Conservation (phyloP, 2,113 vertebrate species). For the Illadopsis cleaveri region DNA sequence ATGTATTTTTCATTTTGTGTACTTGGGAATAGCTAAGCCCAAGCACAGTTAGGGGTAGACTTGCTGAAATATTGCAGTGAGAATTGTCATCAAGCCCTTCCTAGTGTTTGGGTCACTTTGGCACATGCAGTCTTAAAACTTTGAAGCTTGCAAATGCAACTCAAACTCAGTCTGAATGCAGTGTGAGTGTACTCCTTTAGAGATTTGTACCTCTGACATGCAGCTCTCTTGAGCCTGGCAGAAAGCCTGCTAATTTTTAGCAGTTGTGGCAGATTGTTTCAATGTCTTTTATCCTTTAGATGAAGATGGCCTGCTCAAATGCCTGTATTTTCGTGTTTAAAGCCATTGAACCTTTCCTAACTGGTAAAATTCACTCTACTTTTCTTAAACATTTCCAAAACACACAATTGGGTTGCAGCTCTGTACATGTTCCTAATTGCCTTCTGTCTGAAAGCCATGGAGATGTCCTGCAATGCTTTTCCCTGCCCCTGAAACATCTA, state of each 20-base stretch:
- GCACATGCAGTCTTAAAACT: not conserved
- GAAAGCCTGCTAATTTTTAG: not conserved
- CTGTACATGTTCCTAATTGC: not conserved
- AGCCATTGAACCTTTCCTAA: not conserved
- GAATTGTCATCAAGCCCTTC: not conserved
- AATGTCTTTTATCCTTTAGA: not conserved
- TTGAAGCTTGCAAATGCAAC: not conserved
- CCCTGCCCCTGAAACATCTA: not conserved
- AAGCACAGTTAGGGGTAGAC: not conserved
- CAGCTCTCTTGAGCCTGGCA: not conserved
- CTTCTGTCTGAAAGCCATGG: not conserved
- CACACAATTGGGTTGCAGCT: rapidly evolving
- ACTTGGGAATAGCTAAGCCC: not conserved
- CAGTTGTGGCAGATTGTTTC: not conserved
- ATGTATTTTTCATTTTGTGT: not conserved
- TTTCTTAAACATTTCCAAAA: not conserved
- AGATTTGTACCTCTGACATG: not conserved
- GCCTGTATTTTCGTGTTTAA: not conserved
- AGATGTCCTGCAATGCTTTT: not conserved
- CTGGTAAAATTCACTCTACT: not conserved
- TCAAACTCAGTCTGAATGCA: not conserved
- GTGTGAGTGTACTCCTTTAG: not conserved
- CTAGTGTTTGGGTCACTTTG: not conserved
- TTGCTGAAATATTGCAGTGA: not conserved
- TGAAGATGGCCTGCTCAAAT: not conserved